Base-by-base conservation (phyloP, 1,140 invertebrate species). In the Drosophila watanabei region DNA sequence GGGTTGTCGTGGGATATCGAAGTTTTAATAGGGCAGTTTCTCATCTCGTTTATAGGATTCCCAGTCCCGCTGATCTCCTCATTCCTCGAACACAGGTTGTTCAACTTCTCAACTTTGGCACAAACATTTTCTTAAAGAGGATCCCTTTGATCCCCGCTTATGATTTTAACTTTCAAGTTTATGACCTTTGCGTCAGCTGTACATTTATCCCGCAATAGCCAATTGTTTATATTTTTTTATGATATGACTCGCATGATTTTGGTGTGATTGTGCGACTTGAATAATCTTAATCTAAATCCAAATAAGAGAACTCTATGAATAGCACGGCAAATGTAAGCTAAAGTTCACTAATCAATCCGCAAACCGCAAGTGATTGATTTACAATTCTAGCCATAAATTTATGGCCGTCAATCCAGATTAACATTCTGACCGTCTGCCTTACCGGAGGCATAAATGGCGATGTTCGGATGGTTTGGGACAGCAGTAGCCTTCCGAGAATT, bases 281-380 rank as follows among this genome's bases (percentile, higher is more conserved):
- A 14, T 3, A 57, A 28, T 39, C 57, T 60, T 61, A 73, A 73
- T 73, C 70, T 37, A 59, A 73, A 73, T 52, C 71, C 54, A 37
- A 72, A 52, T 16, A 18, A 5, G 54, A 18, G n/a, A 60, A 52
- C 54, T 71, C 68, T 60, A 59, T 41, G 52, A 72, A 70, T 70
- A 54, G 66, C 51, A 18, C 1, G 20, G n/a, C 10, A 45, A 73
- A 73, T 73, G 71, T 75, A 75, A 75, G 71, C 52, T 72, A 72
- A 72, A 75, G 71, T 75, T 75, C 37, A 60, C 41, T 68, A 69
- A 69, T 69, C 45, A 52, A 68, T 33, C 37, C 8, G 24, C 24
- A 43, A 14, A 6, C 2, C 20, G 18, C 18, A 24, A 45, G 37
- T 73, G 71, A 75, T 73, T 73, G 70, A 73, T 75, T 75, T 75